These are phyloP conservation scores for Barnardius zonarius DNA, from an alignment of 2,113 vertebrate species.

Conservation along the genomic window DNA sequence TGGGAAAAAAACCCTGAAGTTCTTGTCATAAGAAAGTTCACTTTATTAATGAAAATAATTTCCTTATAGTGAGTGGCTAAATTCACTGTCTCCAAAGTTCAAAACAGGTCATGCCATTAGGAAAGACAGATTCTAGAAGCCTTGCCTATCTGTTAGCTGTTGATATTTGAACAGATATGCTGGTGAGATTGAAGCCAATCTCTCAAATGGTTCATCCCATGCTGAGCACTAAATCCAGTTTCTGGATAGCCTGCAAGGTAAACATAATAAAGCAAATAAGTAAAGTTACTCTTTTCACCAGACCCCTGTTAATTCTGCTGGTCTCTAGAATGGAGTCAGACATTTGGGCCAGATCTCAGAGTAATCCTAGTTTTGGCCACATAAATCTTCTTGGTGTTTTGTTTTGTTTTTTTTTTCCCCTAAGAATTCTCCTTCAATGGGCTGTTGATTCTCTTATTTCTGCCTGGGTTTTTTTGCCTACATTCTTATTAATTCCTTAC, in stretches of 20 bases:
- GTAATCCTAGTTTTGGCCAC: neutral
- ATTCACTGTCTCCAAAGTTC: neutral
- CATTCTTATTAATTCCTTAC: neutral
- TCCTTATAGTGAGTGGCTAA: neutral
- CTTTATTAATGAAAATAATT: neutral
- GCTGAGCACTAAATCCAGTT: neutral
- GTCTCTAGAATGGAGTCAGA: neutral
- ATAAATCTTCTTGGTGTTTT: neutral
- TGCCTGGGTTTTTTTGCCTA: neutral
- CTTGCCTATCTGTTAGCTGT: neutral
- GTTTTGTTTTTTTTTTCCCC: neutral
- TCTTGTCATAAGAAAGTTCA: neutral
- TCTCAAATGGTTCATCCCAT: neutral
- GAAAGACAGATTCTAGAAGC: neutral
- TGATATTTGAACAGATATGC: neutral
- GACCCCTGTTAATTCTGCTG: neutral
- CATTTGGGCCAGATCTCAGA: neutral
- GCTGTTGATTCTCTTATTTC: neutral
- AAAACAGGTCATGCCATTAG: neutral
- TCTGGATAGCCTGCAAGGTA: neutral
- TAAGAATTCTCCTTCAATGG: neutral
- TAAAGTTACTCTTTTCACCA: neutral
- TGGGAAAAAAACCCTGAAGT: neutral
- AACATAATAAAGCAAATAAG: neutral
- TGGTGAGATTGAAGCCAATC: neutral